Percentiles rank a stretch among this genome's conserved stretches.
Evolutionary conservation across 2,888 invertebrate genomes (phyloP).

Genomic region (Acrobasis suavella): DNA sequence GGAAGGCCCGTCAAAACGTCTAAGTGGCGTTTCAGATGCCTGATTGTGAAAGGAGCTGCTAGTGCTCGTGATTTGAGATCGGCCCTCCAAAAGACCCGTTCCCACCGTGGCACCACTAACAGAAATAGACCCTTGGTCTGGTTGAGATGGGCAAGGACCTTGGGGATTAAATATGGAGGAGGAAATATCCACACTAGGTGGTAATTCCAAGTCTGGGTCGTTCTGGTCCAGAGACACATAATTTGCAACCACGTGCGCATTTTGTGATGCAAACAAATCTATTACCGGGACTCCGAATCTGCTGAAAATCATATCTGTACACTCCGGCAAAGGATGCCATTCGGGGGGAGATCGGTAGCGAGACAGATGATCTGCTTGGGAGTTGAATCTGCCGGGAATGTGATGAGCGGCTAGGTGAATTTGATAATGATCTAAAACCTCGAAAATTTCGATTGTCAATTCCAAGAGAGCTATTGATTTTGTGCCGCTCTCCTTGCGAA

Average conservation of each 20-base stretch:
- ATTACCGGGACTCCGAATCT: background rate
- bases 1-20: slow-evolving; percentile 24
- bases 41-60: background rate
- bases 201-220: slow-evolving; percentile 2
- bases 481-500: background rate
- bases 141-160: slow-evolving; percentile 6
- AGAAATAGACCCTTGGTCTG: background rate
- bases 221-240: slow-evolving; percentile 26
- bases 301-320: background rate
- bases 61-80: too few species aligned
- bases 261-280: slow-evolving; percentile 18
- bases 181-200: slow-evolving; percentile 9
- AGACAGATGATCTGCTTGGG: background rate
- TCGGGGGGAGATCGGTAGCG: slow-evolving; percentile 6
- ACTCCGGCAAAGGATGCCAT: slow-evolving; percentile 3
- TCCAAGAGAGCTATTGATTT: slow-evolving; percentile 8
- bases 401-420: too few species aligned
- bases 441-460: background rate
- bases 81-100: too few species aligned
- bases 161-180: slow-evolving; percentile 10
- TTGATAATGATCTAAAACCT: too few species aligned
- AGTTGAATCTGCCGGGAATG: too few species aligned
- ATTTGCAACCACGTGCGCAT: slow-evolving; percentile 27
- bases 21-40: slow-evolving; percentile 17
- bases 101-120: background rate